These are phyloP conservation scores for Apotomis turbidana DNA, from an alignment of 2,888 invertebrate genomes.

Conservation along the genomic window DNA sequence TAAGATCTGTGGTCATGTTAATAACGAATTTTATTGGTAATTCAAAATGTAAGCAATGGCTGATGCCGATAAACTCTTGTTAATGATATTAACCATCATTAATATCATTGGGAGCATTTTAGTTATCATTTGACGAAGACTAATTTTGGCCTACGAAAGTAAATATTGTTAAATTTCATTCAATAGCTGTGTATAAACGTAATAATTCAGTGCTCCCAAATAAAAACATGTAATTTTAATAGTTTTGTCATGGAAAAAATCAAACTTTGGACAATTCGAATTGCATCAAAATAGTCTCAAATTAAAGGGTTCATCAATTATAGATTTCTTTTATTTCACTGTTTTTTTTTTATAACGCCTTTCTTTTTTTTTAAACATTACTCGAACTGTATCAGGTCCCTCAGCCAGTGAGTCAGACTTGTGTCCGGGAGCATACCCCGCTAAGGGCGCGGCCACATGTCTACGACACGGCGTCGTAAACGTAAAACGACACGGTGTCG, in stretches of 20 bases:
- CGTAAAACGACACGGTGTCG: too few relatives aligned
- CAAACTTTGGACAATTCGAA: conserved; percentile 29
- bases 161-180: conserved; percentile 39
- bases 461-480: too few relatives aligned
- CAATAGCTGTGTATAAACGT: background rate
- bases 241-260: conserved; percentile 24
- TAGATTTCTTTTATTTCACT: conserved; percentile 55
- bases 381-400: too few relatives aligned
- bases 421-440: too few relatives aligned
- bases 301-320: conserved; percentile 74
- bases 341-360: too few relatives aligned
- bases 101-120: conserved; percentile 24
- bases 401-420: too few relatives aligned
- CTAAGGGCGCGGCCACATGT: too few relatives aligned
- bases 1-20: conserved; percentile 47
- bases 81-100: conserved; percentile 8
- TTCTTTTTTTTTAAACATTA: too few relatives aligned
- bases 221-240: conserved; percentile 13
- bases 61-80: conserved; percentile 26
- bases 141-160: conserved; percentile 51
- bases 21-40: conserved; percentile 38
- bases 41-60: conserved; percentile 11
- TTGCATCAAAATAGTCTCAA: conserved; percentile 69
- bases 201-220: conserved; percentile 21
- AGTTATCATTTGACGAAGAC: conserved; percentile 43